phyloP scores from a whole-genome alignment of 2,797 vertebrate species.

The Tolypeutes matacus region DNA sequence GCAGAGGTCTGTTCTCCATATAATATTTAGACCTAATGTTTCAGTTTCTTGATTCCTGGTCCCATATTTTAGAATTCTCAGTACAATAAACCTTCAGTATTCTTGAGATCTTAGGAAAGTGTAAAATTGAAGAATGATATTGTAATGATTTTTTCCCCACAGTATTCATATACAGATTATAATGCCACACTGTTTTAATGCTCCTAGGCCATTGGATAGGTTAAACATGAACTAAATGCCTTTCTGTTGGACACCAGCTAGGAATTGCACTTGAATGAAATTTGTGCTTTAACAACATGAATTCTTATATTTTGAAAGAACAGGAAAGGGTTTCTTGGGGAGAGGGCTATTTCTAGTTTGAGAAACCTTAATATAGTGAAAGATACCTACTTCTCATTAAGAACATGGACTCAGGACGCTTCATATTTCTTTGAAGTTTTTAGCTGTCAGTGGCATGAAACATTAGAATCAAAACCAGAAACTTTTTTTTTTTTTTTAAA shows the following conservation, averaged over 20 bases:
- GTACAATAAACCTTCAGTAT: conserved; percentile 26
- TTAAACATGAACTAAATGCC: not conserved
- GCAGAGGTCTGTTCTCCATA: not conserved
- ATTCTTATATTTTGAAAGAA: conserved; percentile 23
- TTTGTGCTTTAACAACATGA: conserved; percentile 31
- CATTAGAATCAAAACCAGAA: conserved; percentile 37
- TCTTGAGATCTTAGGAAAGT: conserved; percentile 41
- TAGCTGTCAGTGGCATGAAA: conserved; percentile 47
- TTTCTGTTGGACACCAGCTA: not conserved
- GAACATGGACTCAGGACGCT: not conserved
- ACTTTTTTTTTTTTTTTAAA: no score
- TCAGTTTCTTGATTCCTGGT: not conserved
- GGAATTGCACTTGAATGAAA: conserved; percentile 4
- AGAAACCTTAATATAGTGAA: conserved; percentile 49
- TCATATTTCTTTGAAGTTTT: conserved; percentile 50
- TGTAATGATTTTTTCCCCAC: not conserved
- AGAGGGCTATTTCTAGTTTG: conserved; percentile 14
- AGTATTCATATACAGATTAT: conserved; percentile 34
- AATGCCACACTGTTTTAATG: conserved; percentile 43
- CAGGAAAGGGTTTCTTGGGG: not conserved
- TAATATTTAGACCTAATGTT: not conserved
- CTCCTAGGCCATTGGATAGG: not conserved
- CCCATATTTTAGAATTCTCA: conserved; percentile 36
- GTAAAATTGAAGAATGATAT: conserved; percentile 40
- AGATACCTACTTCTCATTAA: not conserved